Percentiles rank a stretch among this genome's conserved stretches.
phyloP scores from a whole-genome alignment of 2,888 invertebrate species.

The Drosophila robusta region DNA sequence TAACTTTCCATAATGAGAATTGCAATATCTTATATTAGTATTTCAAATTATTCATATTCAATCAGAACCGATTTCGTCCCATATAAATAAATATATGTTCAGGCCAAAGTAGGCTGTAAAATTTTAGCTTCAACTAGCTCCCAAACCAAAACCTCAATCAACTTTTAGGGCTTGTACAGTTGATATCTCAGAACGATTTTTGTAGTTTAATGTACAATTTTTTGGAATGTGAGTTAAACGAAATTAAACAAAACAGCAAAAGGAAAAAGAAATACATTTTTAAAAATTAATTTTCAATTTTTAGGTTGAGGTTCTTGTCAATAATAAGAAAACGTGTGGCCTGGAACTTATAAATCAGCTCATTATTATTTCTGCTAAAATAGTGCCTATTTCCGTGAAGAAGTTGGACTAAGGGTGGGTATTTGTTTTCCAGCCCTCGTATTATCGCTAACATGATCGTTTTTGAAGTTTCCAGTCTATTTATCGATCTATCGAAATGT shows the following conservation, averaged over 20 bases:
- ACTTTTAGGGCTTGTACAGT: conserved; percentile 3
- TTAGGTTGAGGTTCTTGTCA: background rate
- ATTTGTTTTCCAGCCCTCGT: too few relatives aligned
- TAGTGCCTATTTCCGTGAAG: conserved; percentile 14
- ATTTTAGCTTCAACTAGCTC: background rate
- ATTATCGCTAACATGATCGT: too few relatives aligned
- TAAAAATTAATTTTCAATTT: background rate
- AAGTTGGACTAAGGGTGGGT: too few relatives aligned
- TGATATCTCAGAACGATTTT: background rate
- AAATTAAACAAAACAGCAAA: background rate
- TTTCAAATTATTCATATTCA: too few relatives aligned
- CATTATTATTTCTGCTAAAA: background rate
- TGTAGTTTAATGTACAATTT: conserved; percentile 6
- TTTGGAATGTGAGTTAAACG: conserved; percentile 1
- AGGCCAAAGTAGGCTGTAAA: background rate
- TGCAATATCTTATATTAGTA: too few relatives aligned
- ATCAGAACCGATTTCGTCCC: too few relatives aligned
- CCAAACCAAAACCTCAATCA: background rate
- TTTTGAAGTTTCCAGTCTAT: background rate
- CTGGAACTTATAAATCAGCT: background rate
- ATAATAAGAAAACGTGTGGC: background rate
- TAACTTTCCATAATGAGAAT: too few relatives aligned
- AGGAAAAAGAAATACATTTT: background rate
- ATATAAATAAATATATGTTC: too few relatives aligned
- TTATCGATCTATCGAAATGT: conserved; percentile 3